Conservation (phyloP, 1,140 invertebrate genomes). For the Capitella teleta region DNA sequence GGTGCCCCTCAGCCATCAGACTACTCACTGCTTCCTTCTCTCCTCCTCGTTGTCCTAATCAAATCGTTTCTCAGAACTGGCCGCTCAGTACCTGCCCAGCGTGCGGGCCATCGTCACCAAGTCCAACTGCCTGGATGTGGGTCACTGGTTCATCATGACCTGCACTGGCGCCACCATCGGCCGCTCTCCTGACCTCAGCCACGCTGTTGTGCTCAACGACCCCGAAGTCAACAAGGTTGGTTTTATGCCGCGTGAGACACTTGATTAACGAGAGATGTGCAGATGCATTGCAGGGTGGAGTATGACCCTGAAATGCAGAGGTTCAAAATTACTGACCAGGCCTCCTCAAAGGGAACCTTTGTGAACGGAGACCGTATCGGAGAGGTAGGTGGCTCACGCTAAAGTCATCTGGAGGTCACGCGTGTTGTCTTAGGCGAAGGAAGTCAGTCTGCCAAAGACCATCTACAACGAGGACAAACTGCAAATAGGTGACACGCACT, state of each 20-base stretch:
- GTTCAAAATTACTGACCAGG: conserved; percentile 66
- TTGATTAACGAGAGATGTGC: too few relatives aligned
- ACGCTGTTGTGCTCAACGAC: conserved; percentile 62
- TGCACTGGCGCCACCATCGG: conserved; percentile 75
- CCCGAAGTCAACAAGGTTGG: conserved; percentile 65
- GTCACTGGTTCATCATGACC: conserved; percentile 71
- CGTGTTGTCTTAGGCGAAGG: conserved; percentile 45
- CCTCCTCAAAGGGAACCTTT: conserved; percentile 76
- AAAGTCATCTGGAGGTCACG: background rate
- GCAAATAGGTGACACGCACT: conserved; percentile 55
- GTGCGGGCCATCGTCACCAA: conserved; percentile 73
- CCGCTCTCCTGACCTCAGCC: conserved; percentile 53
- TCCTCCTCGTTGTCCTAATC: too few relatives aligned
- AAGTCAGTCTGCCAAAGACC: conserved; percentile 52
- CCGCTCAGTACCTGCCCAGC: conserved; percentile 64
- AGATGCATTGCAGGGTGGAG: conserved; percentile 58
- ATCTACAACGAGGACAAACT: conserved; percentile 62
- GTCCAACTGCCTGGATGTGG: conserved; percentile 59
- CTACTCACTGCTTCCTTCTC: too few relatives aligned
- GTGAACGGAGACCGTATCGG: conserved; percentile 68
- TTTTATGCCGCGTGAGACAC: conserved; percentile 5
- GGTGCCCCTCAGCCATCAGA: too few relatives aligned
- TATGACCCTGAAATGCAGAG: conserved; percentile 33
- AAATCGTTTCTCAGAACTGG: conserved; percentile 1
- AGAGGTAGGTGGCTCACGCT: conserved; percentile 23